These are phyloP conservation scores for Drosophila flavopinicola DNA, from an alignment of 2,888 invertebrate genomes.

Conservation along the genomic window DNA sequence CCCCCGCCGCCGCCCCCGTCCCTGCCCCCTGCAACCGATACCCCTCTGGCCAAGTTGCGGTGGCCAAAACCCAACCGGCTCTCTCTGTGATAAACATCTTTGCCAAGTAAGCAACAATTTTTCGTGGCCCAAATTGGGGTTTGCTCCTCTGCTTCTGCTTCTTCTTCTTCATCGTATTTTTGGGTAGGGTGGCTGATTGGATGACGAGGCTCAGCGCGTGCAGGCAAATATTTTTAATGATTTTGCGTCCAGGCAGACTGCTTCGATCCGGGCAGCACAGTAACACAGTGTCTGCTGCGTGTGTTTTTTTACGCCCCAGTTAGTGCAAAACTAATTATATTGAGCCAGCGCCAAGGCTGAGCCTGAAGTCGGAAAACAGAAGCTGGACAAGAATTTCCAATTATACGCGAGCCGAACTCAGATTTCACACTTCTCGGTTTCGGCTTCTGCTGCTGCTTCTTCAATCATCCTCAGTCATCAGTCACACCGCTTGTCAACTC, in stretches of 20 bases:
- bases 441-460: no score
- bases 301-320: slow-evolving; percentile 69
- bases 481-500: slow-evolving; percentile 42
- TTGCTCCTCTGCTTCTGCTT: slow-evolving; percentile 50
- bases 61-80: slow-evolving; percentile 59
- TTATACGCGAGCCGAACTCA: slow-evolving; percentile 33
- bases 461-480: slow-evolving; percentile 37
- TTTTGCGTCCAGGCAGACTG: slow-evolving; percentile 56
- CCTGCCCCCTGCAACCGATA: no score
- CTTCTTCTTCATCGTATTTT: no score
- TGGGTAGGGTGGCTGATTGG: slow-evolving; percentile 67
- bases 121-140: slow-evolving; percentile 81
- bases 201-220: slow-evolving; percentile 78
- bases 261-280: slow-evolving; percentile 65
- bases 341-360: slow-evolving; percentile 26
- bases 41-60: slow-evolving; percentile 14
- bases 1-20: neutral
- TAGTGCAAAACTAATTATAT: slow-evolving; percentile 77
- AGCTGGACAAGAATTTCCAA: slow-evolving; percentile 56
- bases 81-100: slow-evolving; percentile 80
- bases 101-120: slow-evolving; percentile 83
- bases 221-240: slow-evolving; percentile 79
- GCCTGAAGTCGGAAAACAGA: slow-evolving; percentile 19
- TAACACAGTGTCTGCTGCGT: slow-evolving; percentile 36
- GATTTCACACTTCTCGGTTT: slow-evolving; percentile 20